phyloP scores from a whole-genome alignment of 2,888 invertebrate species.

The Leucophenga maculata region DNA sequence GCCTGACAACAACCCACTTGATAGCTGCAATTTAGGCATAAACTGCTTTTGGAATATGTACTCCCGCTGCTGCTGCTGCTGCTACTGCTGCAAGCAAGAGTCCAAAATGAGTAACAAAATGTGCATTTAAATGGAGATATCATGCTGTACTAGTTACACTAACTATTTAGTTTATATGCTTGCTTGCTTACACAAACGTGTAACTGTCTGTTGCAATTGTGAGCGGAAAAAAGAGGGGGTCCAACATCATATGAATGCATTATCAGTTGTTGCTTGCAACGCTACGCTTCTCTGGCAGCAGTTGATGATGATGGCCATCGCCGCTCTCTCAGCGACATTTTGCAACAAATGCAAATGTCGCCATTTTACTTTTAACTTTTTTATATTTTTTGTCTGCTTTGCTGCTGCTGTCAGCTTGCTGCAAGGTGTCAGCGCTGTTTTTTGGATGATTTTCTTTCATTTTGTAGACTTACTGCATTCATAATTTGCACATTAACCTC shows the following conservation, averaged over 20 bases:
- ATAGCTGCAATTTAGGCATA: constrained; percentile 55
- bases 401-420: not conserved
- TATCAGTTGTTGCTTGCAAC: constrained; percentile 29
- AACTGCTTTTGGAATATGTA: not conserved
- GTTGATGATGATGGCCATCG: not conserved
- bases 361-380: not conserved
- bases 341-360: constrained; percentile 18
- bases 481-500: constrained; percentile 64
- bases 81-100: constrained; percentile 31
- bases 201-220: constrained; percentile 47
- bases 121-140: constrained; percentile 62
- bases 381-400: too few relatives aligned
- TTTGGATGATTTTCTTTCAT: constrained; percentile 11
- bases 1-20: constrained; percentile 52
- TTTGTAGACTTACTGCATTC: constrained; percentile 47
- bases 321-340: not conserved
- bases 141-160: constrained; percentile 37
- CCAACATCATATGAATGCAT: constrained; percentile 56
- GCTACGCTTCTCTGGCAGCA: not conserved
- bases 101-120: constrained; percentile 26
- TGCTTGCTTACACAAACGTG: constrained; percentile 61
- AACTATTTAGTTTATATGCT: not conserved
- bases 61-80: not conserved
- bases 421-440: not conserved
- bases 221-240: not conserved